phyloP scores from a whole-genome alignment of 2,888 invertebrate species.

The Anticlea derivata region DNA sequence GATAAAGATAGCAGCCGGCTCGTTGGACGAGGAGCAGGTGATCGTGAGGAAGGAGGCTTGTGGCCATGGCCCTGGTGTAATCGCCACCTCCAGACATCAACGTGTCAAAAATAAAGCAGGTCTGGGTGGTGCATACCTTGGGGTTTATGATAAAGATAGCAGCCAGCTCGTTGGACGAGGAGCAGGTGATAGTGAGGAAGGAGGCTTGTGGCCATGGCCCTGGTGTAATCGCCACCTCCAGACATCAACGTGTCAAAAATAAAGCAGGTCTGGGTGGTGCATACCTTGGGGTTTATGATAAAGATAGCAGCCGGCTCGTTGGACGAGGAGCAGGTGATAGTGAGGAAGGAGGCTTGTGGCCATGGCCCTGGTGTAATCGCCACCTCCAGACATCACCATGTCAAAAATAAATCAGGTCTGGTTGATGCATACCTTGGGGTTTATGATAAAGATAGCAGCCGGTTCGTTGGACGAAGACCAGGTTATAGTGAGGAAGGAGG shows the following conservation, averaged over 20 bases:
- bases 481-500: constrained; percentile 86
- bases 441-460: constrained; percentile 59
- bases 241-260: too few relatives aligned
- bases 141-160: constrained; percentile 69
- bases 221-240: too few relatives aligned
- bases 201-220: too few relatives aligned
- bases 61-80: too few relatives aligned
- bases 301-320: constrained; percentile 84
- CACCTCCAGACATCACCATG: too few relatives aligned
- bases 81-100: too few relatives aligned
- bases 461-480: constrained; percentile 90
- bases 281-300: background rate
- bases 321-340: constrained; percentile 89
- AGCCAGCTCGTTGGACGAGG: constrained; percentile 87
- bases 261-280: too few relatives aligned
- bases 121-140: too few relatives aligned
- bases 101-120: too few relatives aligned
- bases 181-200: constrained; percentile 88
- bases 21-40: constrained; percentile 89
- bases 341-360: constrained; percentile 85
- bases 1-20: constrained; percentile 83
- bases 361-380: too few relatives aligned
- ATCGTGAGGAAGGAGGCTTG: constrained; percentile 86
- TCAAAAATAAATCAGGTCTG: too few relatives aligned
- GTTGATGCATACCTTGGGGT: too few relatives aligned